Conservation (phyloP, 2,888 invertebrate species). For the Xanthia icteritia region DNA sequence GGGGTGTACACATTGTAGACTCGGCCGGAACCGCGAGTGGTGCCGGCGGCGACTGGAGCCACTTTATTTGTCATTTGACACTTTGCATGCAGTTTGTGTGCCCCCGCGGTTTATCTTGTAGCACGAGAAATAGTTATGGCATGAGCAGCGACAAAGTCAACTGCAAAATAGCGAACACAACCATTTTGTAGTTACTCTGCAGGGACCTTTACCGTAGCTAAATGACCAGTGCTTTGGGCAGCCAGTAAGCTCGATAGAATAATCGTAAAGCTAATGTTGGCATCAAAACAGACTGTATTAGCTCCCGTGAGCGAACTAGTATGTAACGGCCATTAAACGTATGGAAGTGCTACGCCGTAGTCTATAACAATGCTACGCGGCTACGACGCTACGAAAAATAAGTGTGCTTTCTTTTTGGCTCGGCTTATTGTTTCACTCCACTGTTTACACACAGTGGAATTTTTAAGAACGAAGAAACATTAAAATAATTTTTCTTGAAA, state of each 20-base stretch:
- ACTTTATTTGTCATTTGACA: slow-evolving; percentile 44
- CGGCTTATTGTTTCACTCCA: slow-evolving; percentile 55
- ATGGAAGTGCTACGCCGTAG: slow-evolving; percentile 66
- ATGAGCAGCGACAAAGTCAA: not conserved
- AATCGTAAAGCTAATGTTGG: slow-evolving; percentile 31
- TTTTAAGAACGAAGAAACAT: slow-evolving; percentile 36
- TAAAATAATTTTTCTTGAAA: slow-evolving; percentile 12
- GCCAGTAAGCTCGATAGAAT: slow-evolving; percentile 22
- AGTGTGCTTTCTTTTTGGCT: slow-evolving; percentile 67
- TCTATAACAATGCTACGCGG: slow-evolving; percentile 67
- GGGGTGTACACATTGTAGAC: slow-evolving; percentile 17
- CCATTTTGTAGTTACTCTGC: slow-evolving; percentile 1
- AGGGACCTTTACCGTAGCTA: not conserved
- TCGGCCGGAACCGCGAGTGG: slow-evolving; percentile 34
- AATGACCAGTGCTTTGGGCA: slow-evolving; percentile 9
- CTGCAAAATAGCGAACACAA: not conserved
- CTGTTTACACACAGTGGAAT: slow-evolving; percentile 39
- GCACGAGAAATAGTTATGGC: not conserved
- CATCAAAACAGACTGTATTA: slow-evolving; percentile 22
- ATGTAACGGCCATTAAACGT: slow-evolving; percentile 71
- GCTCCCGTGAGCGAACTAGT: slow-evolving; percentile 53
- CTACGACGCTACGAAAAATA: slow-evolving; percentile 71
- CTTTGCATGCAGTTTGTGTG: slow-evolving; percentile 4
- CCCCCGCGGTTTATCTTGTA: not conserved
- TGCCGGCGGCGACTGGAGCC: slow-evolving; percentile 20